Evolutionary conservation across 2,888 invertebrate species (phyloP).

Genomic region (Eledona agricola): DNA sequence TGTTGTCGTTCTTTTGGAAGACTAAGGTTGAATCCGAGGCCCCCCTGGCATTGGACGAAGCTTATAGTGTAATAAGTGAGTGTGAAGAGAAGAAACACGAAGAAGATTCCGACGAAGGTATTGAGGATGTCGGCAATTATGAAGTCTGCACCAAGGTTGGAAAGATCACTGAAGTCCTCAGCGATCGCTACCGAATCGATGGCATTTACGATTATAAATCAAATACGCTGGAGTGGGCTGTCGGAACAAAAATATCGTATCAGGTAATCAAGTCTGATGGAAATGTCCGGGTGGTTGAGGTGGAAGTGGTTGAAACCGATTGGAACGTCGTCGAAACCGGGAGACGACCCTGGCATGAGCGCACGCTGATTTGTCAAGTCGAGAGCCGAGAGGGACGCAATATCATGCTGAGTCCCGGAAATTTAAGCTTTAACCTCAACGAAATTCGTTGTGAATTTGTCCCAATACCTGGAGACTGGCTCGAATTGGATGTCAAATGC

Average conservation of each 20-base stretch:
- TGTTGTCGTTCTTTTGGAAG: conserved; percentile 19
- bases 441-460: conserved; percentile 70
- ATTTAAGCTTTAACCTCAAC: conserved; percentile 71
- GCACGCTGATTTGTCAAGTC: conserved; percentile 61
- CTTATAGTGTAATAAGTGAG: conserved; percentile 38
- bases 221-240: conserved; percentile 56
- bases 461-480: conserved; percentile 75
- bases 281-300: conserved; percentile 62
- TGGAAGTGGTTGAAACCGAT: conserved; percentile 48
- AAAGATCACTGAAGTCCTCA: conserved; percentile 67
- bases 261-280: conserved; percentile 46
- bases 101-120: conserved; percentile 9
- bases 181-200: conserved; percentile 69
- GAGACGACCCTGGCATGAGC: conserved; percentile 47
- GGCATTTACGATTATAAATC: conserved; percentile 66
- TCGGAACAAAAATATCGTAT: conserved; percentile 68
- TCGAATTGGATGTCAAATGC: conserved; percentile 71
- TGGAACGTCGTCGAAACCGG: conserved; percentile 63
- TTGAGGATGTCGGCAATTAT: conserved; percentile 37
- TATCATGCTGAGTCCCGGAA: conserved; percentile 65
- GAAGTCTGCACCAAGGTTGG: conserved; percentile 62
- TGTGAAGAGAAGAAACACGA: conserved; percentile 9
- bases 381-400: conserved; percentile 57
- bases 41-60: conserved; percentile 34
- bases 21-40: neutral